Conservation (phyloP, 2,113 vertebrate genomes). For the Spheniscus mendiculus region DNA sequence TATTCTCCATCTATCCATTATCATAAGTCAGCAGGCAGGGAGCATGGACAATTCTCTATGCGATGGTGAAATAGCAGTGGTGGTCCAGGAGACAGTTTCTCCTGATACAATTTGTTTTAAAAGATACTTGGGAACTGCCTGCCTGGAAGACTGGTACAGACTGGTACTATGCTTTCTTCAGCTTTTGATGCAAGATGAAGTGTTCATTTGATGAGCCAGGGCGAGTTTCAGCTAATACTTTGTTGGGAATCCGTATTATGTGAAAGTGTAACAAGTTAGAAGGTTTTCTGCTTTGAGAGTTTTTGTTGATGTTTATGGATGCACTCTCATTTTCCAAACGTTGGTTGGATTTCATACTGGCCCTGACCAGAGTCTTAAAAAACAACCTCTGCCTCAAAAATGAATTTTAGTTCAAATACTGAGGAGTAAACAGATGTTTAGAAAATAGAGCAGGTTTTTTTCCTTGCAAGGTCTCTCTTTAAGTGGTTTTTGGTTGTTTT, state of each 20-base stretch:
- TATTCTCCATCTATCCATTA: not conserved
- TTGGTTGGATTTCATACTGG: not conserved
- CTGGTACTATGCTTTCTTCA: not conserved
- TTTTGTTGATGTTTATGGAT: not conserved
- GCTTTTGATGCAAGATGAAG: not conserved
- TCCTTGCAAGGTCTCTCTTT: not conserved
- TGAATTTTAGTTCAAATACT: not conserved
- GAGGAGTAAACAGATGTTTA: not conserved
- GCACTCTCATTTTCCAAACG: not conserved
- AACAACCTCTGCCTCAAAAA: not conserved
- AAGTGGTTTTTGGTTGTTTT: not conserved
- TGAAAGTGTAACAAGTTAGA: not conserved
- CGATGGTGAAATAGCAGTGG: not conserved
- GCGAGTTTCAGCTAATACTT: not conserved
- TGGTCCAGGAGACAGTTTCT: not conserved
- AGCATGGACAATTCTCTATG: not conserved
- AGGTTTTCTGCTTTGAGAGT: not conserved
- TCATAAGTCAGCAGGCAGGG: not conserved
- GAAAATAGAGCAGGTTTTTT: not conserved
- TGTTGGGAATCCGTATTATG: rapidly evolving
- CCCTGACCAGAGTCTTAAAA: not conserved
- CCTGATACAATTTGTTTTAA: not conserved
- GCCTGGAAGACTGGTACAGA: not conserved
- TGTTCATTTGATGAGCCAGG: not conserved
- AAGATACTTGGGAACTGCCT: not conserved